Conservation (phyloP, 2,888 invertebrate genomes). For the Galeruca laticollis region DNA sequence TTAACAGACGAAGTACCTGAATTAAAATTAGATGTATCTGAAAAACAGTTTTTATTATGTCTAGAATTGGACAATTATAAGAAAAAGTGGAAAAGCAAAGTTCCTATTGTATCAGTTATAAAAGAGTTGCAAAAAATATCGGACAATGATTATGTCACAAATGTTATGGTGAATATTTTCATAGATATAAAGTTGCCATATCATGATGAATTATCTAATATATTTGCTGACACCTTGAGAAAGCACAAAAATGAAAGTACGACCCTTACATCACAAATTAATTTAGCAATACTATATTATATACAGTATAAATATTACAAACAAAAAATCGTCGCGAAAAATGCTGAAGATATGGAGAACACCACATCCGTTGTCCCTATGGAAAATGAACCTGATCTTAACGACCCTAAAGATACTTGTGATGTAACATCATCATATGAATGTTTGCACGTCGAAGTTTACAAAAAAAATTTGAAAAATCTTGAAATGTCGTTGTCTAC, state of each 20-base stretch:
- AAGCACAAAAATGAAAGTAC: constrained; percentile 44
- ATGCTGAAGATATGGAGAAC: constrained; percentile 54
- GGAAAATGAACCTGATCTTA: constrained; percentile 39
- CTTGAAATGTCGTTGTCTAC: constrained; percentile 49
- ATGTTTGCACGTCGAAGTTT: constrained; percentile 52
- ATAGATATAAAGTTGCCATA: constrained; percentile 46
- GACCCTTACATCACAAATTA: constrained; percentile 41
- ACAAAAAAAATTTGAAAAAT: constrained; percentile 46
- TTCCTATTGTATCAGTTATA: constrained; percentile 52
- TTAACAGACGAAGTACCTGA: constrained; percentile 31
- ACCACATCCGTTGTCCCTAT: constrained; percentile 22
- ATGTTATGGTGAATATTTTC: constrained; percentile 52
- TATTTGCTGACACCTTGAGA: constrained; percentile 42
- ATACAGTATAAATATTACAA: constrained; percentile 51
- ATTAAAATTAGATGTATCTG: constrained; percentile 28
- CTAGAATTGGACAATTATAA: constrained; percentile 56
- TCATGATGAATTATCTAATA: constrained; percentile 45
- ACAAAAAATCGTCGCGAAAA: constrained; percentile 49
- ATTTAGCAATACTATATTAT: constrained; percentile 51
- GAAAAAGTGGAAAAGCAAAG: constrained; percentile 55
- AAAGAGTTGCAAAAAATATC: constrained; percentile 51
- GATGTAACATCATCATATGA: constrained; percentile 57
- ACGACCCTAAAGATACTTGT: constrained; percentile 57
- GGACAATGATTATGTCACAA: constrained; percentile 45
- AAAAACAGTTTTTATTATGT: constrained; percentile 49